phyloP scores from a whole-genome alignment of 2,888 invertebrate species.

The Acanthosepion lycidas region DNA sequence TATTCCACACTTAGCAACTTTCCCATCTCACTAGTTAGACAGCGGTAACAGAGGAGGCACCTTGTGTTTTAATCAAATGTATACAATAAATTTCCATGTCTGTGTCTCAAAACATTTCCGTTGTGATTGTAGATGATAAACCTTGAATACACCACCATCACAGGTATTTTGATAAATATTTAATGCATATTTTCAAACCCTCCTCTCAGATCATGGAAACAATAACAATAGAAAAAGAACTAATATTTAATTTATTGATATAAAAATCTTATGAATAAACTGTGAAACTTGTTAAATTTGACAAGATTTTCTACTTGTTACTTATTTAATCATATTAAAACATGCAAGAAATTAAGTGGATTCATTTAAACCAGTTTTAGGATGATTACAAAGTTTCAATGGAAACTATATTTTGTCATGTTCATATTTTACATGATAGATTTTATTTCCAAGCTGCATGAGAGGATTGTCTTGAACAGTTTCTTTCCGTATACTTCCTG shows the following conservation, averaged over 20 bases:
- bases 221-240: no score
- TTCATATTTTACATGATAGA: neutral
- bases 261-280: no score
- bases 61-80: neutral
- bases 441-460: no score
- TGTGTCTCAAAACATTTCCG: neutral
- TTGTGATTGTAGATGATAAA: neutral
- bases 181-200: no score
- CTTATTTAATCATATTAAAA: neutral
- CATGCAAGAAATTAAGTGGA: neutral
- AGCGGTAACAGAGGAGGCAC: neutral
- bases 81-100: neutral
- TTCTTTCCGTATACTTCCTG: no score
- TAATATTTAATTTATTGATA: no score
- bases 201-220: no score
- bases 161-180: neutral
- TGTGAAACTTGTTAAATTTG: no score
- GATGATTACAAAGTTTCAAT: neutral
- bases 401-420: neutral
- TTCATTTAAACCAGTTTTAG: neutral
- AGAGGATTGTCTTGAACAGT: no score
- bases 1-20: neutral
- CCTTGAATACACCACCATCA: no score
- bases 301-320: no score
- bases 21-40: neutral